Conservation (phyloP, 2,888 invertebrate species). For the Halictus ligatus region DNA sequence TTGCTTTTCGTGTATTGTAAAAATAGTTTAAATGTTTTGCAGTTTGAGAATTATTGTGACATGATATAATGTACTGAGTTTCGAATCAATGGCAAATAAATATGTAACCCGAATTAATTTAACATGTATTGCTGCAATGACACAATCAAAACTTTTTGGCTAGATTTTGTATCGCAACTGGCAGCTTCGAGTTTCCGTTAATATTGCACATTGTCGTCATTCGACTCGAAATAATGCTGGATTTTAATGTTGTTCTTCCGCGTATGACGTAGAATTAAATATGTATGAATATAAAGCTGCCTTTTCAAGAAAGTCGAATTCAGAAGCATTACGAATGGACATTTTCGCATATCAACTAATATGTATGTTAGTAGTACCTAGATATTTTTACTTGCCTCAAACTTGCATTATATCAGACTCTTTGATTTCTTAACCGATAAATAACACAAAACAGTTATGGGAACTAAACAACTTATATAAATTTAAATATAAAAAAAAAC, state of each 20-base stretch:
- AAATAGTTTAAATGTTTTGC: not conserved
- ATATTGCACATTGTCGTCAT: not conserved
- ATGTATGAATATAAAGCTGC: not conserved
- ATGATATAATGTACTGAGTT: not conserved
- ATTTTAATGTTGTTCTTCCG: conserved; percentile 2
- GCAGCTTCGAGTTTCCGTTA: conserved; percentile 14
- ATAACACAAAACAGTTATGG: not conserved
- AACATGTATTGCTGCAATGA: conserved; percentile 29
- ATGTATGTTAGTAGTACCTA: not conserved
- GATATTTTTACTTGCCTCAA: not conserved
- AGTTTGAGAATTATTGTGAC: not conserved
- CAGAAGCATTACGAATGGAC: not conserved
- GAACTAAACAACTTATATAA: no score
- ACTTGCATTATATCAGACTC: not conserved
- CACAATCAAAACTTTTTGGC: conserved; percentile 37
- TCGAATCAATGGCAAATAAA: not conserved
- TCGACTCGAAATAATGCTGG: conserved; percentile 7
- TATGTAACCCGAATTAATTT: conserved; percentile 38
- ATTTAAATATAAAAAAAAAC: no score
- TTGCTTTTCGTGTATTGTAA: not conserved
- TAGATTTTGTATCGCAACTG: conserved; percentile 22
- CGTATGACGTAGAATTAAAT: not conserved
- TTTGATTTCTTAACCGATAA: not conserved
- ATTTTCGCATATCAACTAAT: not conserved
- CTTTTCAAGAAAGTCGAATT: not conserved